These are phyloP conservation scores for Bos taurus DNA, from an alignment of 2,113 vertebrate genomes.

Conservation along the genomic window DNA sequence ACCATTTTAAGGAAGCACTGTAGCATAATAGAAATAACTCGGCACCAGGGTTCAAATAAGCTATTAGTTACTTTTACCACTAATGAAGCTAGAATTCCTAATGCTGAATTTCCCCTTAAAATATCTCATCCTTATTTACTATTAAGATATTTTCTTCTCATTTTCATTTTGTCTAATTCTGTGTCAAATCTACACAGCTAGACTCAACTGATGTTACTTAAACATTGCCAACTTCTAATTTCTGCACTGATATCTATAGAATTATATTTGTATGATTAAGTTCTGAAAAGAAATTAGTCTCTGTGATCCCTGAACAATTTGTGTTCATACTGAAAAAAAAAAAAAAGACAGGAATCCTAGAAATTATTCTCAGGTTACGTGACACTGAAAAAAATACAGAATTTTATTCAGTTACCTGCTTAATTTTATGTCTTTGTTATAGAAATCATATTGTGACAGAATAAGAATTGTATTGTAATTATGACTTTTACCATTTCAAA, in stretches of 20 bases:
- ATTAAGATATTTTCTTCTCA: neutral
- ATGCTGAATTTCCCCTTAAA: neutral
- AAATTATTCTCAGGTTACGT: neutral
- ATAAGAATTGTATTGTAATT: neutral
- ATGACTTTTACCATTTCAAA: neutral
- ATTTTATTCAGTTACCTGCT: neutral
- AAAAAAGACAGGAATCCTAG: neutral
- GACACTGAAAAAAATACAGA: neutral
- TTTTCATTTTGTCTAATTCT: slow-evolving; percentile 3
- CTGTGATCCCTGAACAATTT: neutral
- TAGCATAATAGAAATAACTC: neutral
- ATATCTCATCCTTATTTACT: neutral
- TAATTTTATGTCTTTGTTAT: neutral
- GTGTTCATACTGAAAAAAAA: neutral
- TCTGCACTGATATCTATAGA: neutral
- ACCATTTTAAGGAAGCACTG: slow-evolving; percentile 15
- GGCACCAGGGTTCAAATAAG: neutral
- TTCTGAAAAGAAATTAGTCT: slow-evolving; percentile 13
- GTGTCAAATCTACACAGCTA: neutral
- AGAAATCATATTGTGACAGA: neutral
- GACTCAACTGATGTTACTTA: slow-evolving; percentile 5
- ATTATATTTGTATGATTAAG: slow-evolving; percentile 11
- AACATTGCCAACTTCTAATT: slow-evolving; percentile 39
- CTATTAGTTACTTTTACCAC: neutral
- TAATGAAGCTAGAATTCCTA: neutral